A percentile compares a stretch with the other conserved stretches of the same genome.
Conservation (phyloP, 2,888 invertebrate genomes). For the Heterodera filipjevi region DNA sequence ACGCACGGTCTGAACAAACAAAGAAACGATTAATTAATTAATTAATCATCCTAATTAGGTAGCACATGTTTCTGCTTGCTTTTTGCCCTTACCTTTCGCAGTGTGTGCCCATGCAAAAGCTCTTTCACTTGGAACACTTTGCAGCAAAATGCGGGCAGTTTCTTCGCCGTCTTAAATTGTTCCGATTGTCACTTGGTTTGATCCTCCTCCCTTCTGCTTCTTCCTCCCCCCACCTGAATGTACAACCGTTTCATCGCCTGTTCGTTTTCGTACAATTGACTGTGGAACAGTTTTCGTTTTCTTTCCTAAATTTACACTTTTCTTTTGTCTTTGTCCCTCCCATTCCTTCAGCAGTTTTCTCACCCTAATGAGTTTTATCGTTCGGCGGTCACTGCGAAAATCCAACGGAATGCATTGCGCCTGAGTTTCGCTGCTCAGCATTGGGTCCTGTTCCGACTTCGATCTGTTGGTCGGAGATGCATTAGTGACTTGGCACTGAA, state of each 20-base stretch:
- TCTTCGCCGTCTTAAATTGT: slow-evolving; percentile 70
- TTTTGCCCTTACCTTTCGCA: slow-evolving; percentile 70
- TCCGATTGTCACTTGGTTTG: background rate
- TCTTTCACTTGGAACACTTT: slow-evolving; percentile 74
- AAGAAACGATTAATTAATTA: too few species aligned
- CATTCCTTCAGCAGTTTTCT: too few species aligned
- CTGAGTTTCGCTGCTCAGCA: slow-evolving; percentile 68
- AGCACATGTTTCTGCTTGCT: background rate
- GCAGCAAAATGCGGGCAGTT: slow-evolving; percentile 73
- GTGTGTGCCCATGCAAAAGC: slow-evolving; percentile 71
- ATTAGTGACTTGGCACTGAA: background rate
- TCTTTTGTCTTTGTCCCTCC: too few species aligned
- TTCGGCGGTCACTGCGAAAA: slow-evolving; percentile 71
- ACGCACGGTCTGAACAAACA: slow-evolving; percentile 69
- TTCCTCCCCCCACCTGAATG: slow-evolving; percentile 66
- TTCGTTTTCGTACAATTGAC: slow-evolving; percentile 73
- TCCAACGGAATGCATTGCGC: slow-evolving; percentile 72
- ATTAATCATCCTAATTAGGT: too few species aligned
- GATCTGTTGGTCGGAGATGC: slow-evolving; percentile 43
- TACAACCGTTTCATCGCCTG: slow-evolving; percentile 73
- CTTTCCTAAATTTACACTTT: slow-evolving; percentile 71
- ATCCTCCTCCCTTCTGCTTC: background rate
- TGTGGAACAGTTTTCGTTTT: slow-evolving; percentile 73
- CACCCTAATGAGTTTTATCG: slow-evolving; percentile 72
- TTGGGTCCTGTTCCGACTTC: slow-evolving; percentile 65